These are phyloP conservation scores for Maniola jurtina DNA, from an alignment of 1,140 invertebrate genomes.

Conservation along the genomic window DNA sequence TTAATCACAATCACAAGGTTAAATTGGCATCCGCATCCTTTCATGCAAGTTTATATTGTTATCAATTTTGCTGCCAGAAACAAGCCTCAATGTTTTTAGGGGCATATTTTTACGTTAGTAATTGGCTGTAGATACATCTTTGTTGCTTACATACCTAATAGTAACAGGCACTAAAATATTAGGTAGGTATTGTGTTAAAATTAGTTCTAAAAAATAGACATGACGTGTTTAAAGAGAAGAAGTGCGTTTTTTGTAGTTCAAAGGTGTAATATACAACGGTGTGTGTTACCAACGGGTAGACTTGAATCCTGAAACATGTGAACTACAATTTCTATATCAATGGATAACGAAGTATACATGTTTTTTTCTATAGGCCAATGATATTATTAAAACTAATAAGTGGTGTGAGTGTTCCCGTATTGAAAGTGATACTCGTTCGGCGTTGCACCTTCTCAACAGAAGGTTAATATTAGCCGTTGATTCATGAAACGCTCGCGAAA, in stretches of 20 bases:
- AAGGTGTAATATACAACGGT: neutral
- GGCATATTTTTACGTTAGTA: too few relatives aligned
- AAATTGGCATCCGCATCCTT: conserved; percentile 23
- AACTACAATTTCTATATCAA: conserved; percentile 57
- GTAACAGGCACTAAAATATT: too few relatives aligned
- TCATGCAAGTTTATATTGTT: conserved; percentile 13
- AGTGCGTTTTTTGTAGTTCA: conserved; percentile 4
- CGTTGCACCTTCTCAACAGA: conserved; percentile 49
- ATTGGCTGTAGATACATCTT: too few relatives aligned
- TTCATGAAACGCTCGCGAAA: conserved; percentile 53
- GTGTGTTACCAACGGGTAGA: conserved; percentile 43
- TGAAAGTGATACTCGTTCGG: conserved; percentile 48
- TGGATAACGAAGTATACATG: conserved; percentile 46
- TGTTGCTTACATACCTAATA: too few relatives aligned
- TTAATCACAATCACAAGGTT: conserved; percentile 18
- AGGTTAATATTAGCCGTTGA: conserved; percentile 66
- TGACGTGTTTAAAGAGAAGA: too few relatives aligned
- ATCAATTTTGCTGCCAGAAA: too few relatives aligned
- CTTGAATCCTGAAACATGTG: conserved; percentile 46
- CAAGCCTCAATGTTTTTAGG: too few relatives aligned
- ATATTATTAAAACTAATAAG: conserved; percentile 10
- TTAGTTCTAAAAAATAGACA: too few relatives aligned
- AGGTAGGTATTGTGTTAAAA: too few relatives aligned
- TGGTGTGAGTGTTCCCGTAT: conserved; percentile 34
- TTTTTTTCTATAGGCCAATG: conserved; percentile 23